These are phyloP conservation scores for Eupithecia subumbrata DNA, from an alignment of 2,888 invertebrate genomes.

Conservation along the genomic window DNA sequence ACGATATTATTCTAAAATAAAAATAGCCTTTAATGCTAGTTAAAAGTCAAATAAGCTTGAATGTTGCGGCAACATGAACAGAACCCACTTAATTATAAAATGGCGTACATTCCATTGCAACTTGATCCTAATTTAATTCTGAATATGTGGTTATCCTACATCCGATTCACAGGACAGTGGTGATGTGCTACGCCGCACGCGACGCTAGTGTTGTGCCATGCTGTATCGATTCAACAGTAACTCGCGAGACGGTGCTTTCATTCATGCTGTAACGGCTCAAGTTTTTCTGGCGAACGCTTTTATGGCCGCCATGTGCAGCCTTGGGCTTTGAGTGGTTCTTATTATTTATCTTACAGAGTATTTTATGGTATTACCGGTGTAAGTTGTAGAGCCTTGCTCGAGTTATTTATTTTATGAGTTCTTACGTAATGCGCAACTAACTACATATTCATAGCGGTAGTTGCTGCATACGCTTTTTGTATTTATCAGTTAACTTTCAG, in stretches of 20 bases:
- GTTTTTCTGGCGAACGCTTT: conserved; percentile 41
- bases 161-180: conserved; percentile 67
- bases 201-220: conserved; percentile 76
- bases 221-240: conserved; percentile 70
- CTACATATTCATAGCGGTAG: not conserved
- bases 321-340: not conserved
- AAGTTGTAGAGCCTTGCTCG: not conserved
- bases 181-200: conserved; percentile 70
- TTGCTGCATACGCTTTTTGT: not conserved
- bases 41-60: not conserved
- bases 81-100: not conserved
- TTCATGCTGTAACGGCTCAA: conserved; percentile 47
- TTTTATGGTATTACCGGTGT: not conserved
- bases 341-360: not conserved
- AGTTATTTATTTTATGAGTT: not conserved
- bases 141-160: conserved; percentile 51
- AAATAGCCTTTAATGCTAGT: not conserved
- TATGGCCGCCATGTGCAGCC: conserved; percentile 41
- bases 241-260: conserved; percentile 45
- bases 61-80: not conserved
- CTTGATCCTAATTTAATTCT: conserved; percentile 20
- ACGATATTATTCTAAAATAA: not conserved
- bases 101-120: not conserved
- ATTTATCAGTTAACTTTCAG: not conserved
- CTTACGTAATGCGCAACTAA: not conserved